Base-by-base conservation (phyloP, 2,797 vertebrate species). In the Spea hammondii region DNA sequence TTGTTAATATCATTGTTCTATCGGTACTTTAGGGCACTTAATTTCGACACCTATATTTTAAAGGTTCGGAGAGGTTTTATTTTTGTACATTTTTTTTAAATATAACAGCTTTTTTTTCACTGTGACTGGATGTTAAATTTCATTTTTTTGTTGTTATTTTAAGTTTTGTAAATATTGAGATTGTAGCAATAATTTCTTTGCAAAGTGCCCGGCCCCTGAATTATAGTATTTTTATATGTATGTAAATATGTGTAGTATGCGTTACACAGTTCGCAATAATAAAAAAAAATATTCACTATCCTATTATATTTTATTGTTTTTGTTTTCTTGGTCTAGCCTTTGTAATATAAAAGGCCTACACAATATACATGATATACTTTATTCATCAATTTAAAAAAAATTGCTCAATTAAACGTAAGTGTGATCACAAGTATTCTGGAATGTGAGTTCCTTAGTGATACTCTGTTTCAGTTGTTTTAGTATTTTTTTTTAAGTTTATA, bases 141-240 rank as follows among this genome's bases (percentile, higher is more conserved):
- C 86, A 86, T 91, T 88, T 86, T 82, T 84, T 69, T 85, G 71
- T 87, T 85, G 74, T 88, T 88, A 84, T 89, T 83, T 90, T 89
- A 88, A 82, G n/a, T 92, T 89, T 85, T 92, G 91, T 93, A 92
- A 91, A 92, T 93, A 92, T 88, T 85, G 86, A 92, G 67, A 88
- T 89, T 91, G 89, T 92, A 91, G 89, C 91, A 92, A 91, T 91
- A 92, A 91, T 87, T 91, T 92, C 89, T 88, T 90, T 87, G 90
- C 86, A 89, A 88, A 89, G 87, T 90, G 87, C 87, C 88, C 72
- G 82, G 84, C 86, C 87, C 88, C 82, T 86, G 86, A 89, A 86
- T 91, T 86, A 89, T 91, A 90, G 84, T 93, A 93, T 93, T 92
- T 93, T 90, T 93, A 0, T 91, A 87, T 79, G 75, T 87, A 88